Conservation (phyloP, 2,797 vertebrate species). For the Catamblyrhynchus diadema region DNA sequence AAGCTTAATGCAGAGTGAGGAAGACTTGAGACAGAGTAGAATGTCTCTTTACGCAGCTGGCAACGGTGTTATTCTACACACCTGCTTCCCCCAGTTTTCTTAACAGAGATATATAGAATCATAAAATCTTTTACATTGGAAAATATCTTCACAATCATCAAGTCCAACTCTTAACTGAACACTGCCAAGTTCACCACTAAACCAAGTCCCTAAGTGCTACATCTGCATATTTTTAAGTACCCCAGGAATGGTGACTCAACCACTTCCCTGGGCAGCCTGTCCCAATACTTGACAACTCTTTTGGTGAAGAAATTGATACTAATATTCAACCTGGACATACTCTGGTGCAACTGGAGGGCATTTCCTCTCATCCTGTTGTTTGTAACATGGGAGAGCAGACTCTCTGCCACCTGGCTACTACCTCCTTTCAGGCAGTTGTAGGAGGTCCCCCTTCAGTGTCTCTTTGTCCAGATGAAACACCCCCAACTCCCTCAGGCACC, state of each 20-base stretch:
- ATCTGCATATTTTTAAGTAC: rapidly evolving
- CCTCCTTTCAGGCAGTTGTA: not conserved
- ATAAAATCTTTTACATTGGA: not conserved
- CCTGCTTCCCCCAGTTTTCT: not conserved
- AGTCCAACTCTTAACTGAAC: not conserved
- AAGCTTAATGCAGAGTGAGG: not conserved
- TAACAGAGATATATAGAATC: not conserved
- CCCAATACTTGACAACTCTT: not conserved
- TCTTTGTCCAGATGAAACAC: not conserved
- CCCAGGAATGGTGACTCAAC: not conserved
- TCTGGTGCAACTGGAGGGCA: not conserved
- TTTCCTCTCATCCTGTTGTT: not conserved
- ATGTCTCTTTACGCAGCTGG: not conserved
- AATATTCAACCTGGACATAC: not conserved
- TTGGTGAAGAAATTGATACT: not conserved
- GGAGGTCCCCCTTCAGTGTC: not conserved
- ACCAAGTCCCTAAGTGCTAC: not conserved
- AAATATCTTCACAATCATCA: not conserved
- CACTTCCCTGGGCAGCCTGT: not conserved
- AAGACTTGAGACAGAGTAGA: not conserved
- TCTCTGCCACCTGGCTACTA: not conserved
- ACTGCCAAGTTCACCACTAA: not conserved
- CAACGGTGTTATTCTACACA: not conserved
- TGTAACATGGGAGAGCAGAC: not conserved
- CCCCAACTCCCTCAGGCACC: not conserved